These are phyloP conservation scores for Rutilus rutilus DNA, from an alignment of 2,113 vertebrate species.

Conservation along the genomic window DNA sequence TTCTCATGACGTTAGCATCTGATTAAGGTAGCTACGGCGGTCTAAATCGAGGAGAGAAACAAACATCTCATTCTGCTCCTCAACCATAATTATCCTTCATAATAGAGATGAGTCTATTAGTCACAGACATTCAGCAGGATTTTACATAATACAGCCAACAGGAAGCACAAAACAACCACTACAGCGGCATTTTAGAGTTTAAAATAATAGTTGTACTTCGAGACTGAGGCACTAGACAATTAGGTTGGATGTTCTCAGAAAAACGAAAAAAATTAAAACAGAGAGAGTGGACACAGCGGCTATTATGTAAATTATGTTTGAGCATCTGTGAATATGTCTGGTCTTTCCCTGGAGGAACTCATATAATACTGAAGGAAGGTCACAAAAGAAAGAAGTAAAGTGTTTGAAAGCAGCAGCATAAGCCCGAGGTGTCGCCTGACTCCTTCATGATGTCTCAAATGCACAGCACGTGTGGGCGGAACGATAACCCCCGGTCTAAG, in stretches of 20 bases:
- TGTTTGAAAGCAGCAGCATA: slow-evolving; percentile 58
- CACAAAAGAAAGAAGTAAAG: slow-evolving; percentile 20
- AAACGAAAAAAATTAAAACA: background rate
- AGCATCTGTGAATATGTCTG: slow-evolving; percentile 9
- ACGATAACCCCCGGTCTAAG: slow-evolving; percentile 57
- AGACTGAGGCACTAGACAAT: background rate
- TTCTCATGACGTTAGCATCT: slow-evolving; percentile 30
- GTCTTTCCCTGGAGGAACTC: background rate
- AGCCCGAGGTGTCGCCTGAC: slow-evolving; percentile 64
- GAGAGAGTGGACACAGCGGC: background rate
- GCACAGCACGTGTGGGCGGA: slow-evolving; percentile 62
- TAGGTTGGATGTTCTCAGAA: background rate
- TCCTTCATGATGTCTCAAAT: slow-evolving; percentile 66
- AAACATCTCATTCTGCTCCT: slow-evolving; percentile 31
- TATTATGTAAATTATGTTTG: slow-evolving; percentile 26
- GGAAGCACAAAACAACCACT: slow-evolving; percentile 6
- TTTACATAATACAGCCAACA: slow-evolving; percentile 17
- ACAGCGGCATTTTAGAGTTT: background rate
- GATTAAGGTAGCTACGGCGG: slow-evolving; percentile 13
- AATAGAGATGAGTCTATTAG: slow-evolving; percentile 42
- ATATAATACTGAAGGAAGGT: background rate
- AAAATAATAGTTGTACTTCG: slow-evolving; percentile 19
- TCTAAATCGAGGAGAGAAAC: slow-evolving; percentile 41
- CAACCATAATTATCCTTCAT: slow-evolving; percentile 47
- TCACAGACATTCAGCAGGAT: slow-evolving; percentile 26